A percentile compares a stretch with the other conserved stretches of the same genome.
phyloP scores from a whole-genome alignment of 2,113 vertebrate species.

The Beaufortia kweichowensis region DNA sequence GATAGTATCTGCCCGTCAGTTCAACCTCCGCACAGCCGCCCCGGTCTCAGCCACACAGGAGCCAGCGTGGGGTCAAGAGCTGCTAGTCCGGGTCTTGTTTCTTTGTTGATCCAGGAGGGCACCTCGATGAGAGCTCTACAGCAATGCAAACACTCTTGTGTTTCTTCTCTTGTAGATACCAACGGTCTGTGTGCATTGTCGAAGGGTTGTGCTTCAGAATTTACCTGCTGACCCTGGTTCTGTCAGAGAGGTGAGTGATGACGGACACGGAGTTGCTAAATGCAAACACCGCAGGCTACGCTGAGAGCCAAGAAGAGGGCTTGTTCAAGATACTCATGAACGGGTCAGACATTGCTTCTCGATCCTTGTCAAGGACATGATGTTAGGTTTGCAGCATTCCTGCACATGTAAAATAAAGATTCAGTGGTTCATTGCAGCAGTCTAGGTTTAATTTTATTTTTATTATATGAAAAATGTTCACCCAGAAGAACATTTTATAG shows the following conservation, averaged over 20 bases:
- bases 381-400: conserved; percentile 14
- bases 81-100: conserved; percentile 46
- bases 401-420: not conserved
- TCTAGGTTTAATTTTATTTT: no score
- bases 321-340: conserved; percentile 19
- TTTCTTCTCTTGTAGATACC: conserved; percentile 47
- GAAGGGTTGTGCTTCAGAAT: conserved; percentile 17
- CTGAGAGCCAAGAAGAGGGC: conserved; percentile 27
- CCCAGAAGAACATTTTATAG: no score
- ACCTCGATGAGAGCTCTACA: conserved; percentile 44
- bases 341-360: conserved; percentile 19
- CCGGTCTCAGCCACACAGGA: conserved; percentile 47
- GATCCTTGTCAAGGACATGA: conserved; percentile 30
- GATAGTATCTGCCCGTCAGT: conserved; percentile 56
- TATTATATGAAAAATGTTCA: no score
- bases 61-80: conserved; percentile 54
- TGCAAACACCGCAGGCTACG: conserved; percentile 45
- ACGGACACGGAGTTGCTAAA: conserved; percentile 38
- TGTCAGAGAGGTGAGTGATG: conserved; percentile 41
- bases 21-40: conserved; percentile 44
- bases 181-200: conserved; percentile 32
- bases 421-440: not conserved
- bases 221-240: conserved; percentile 38
- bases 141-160: conserved; percentile 50
- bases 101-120: conserved; percentile 52